These are phyloP conservation scores for Acrossocheilus fasciatus DNA, from an alignment of 2,797 vertebrate species.

Conservation along the genomic window DNA sequence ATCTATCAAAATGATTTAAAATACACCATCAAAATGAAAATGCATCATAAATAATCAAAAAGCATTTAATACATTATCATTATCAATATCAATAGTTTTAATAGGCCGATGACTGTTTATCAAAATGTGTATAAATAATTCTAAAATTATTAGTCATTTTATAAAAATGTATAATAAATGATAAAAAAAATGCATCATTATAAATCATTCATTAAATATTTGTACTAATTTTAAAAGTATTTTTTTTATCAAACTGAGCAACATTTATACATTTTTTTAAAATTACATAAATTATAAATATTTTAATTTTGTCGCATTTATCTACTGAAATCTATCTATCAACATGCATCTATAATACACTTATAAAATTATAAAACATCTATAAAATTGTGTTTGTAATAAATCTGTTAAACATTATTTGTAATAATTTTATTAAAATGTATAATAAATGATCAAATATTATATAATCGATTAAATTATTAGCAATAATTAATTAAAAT, in stretches of 20 bases:
- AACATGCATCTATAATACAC: not conserved
- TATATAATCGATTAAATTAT: not conserved
- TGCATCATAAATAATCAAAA: not conserved
- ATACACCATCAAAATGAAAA: not conserved
- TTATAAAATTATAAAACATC: too few species aligned
- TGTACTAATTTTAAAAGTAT: not conserved
- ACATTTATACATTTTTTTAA: not conserved
- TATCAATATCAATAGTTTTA: not conserved
- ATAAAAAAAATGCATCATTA: not conserved
- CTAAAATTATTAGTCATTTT: too few species aligned
- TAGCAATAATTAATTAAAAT: not conserved
- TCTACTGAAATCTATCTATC: not conserved
- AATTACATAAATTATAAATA: not conserved
- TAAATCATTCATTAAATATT: not conserved
- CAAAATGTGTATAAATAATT: not conserved
- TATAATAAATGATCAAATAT: not conserved
- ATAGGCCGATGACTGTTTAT: not conserved
- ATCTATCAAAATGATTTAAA: not conserved
- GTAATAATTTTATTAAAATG: not conserved
- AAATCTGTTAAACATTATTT: not conserved
- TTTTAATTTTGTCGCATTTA: not conserved
- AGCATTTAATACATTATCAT: not conserved
- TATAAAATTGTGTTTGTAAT: not conserved
- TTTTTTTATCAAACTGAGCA: not conserved
- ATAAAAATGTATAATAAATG: not conserved